A percentile compares a stretch with the other conserved stretches of the same genome.
Evolutionary conservation across 2,113 vertebrate species (phyloP).

Genomic region (Tetrao urogallus): DNA sequence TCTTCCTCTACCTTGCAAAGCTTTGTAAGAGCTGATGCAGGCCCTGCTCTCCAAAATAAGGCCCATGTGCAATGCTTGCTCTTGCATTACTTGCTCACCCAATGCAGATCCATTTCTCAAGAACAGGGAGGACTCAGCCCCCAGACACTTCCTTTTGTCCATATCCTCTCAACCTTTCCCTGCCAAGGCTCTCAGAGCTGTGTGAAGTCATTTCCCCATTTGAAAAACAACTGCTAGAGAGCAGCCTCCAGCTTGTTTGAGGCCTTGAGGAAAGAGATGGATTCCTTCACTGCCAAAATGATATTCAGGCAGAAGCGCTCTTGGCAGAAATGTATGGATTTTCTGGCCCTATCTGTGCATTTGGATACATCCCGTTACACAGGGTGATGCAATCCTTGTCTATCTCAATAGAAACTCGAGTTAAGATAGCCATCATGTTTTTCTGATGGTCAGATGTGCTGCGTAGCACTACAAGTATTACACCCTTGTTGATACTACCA

Average conservation of each 20-base stretch:
- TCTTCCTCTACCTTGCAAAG: neutral
- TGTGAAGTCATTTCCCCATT: conserved; percentile 16
- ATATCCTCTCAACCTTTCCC: neutral
- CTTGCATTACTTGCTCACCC: neutral
- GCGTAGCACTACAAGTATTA: neutral
- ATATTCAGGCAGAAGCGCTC: neutral
- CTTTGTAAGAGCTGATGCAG: neutral
- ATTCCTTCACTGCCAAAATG: conserved; percentile 24
- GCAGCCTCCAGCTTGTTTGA: neutral
- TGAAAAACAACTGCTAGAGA: conserved; percentile 9
- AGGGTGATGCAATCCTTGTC: neutral
- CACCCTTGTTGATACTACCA: neutral
- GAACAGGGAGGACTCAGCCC: neutral
- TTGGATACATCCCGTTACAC: neutral
- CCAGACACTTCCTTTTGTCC: neutral
- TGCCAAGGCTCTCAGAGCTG: neutral
- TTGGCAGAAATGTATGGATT: neutral
- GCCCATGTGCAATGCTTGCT: rapidly evolving
- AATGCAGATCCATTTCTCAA: neutral
- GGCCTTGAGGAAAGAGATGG: neutral
- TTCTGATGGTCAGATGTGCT: neutral
- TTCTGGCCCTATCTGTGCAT: neutral
- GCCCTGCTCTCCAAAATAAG: neutral
- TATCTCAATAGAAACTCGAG: neutral
- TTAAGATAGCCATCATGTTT: neutral